Base-by-base conservation (phyloP, 1,140 invertebrate genomes). In the Pogonomyrmex californicus region DNA sequence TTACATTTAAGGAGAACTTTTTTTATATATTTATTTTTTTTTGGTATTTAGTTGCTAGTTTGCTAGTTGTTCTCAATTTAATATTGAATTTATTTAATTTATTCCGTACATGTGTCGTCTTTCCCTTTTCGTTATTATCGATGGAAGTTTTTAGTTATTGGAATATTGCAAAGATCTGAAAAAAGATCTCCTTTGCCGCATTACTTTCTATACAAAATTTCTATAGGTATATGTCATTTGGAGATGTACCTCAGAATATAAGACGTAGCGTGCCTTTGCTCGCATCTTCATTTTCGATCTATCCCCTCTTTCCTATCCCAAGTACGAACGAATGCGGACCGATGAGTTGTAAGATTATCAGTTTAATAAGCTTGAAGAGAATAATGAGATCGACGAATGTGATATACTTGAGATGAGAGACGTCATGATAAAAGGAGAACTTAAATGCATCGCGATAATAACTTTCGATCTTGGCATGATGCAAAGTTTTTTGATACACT, bases 361-460 rank as follows among this genome's bases (percentile, higher is more conserved):
- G 49, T 65, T 85, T 85, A 85, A 85, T 85, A 85, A 77, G 10
- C 12, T 47, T 58, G 82, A 77, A 58, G 70, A 63, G 76, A 85
- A 30, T 85, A 85, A 76, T 9, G 36, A 85, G 44, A 85, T 85
- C 44, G 71, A 85, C 7, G 49, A 63, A 47, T 1, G 44, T 17
- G 68, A 85, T 82, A 44, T 38, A 62, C 4, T 49, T 23, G 44
- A 60, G n/a, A 85, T 85, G 44, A 44, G 54, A 75, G 44, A 76
- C 17, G 10, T 82, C 41, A 7, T 1, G 44, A 63, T 85, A 63
- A 73, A 82, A 71, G 66, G 10, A 17, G 12, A 30, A 73, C 17
- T 54, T 54, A 66, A 54, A 10, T 23, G 33, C 66, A 33, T 30
- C 56, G 36, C 36, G 71, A 78, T 66, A 41, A 51, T 23, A 41